Percentiles rank a stretch among this genome's conserved stretches.
phyloP scores from a whole-genome alignment of 1,140 invertebrate genomes.

The Gonatopus flavifemur region DNA sequence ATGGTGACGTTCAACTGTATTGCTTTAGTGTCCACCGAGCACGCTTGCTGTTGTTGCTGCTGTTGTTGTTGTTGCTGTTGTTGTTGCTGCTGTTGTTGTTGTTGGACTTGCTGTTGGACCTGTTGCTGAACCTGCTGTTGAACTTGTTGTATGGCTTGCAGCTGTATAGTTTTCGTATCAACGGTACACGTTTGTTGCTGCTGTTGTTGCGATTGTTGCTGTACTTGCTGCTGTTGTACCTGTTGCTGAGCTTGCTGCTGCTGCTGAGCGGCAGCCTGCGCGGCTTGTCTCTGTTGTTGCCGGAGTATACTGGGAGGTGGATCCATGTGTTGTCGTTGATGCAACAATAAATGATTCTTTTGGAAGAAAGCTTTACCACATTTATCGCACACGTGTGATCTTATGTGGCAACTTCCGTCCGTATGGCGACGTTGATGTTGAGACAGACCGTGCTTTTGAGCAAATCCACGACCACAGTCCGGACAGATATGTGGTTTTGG shows the following conservation, averaged over 20 bases:
- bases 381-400: slow-evolving; percentile 78
- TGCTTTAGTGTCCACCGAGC: slow-evolving; percentile 55
- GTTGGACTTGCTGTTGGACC: slow-evolving; percentile 41
- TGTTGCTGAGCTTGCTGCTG: slow-evolving; percentile 40
- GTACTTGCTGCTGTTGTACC: slow-evolving; percentile 32
- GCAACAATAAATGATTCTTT: slow-evolving; percentile 78
- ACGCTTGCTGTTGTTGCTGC: slow-evolving; percentile 50
- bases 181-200: slow-evolving; percentile 43
- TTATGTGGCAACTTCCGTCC: slow-evolving; percentile 76
- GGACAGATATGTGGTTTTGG: slow-evolving; percentile 81
- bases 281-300: slow-evolving; percentile 58
- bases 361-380: slow-evolving; percentile 88
- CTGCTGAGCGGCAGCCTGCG: slow-evolving; percentile 52
- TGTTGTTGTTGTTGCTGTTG: slow-evolving; percentile 53
- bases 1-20: slow-evolving; percentile 58
- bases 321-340: slow-evolving; percentile 81
- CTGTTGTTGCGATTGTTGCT: slow-evolving; percentile 36
- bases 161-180: slow-evolving; percentile 37
- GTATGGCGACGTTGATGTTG: slow-evolving; percentile 76
- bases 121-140: slow-evolving; percentile 40
- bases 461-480: slow-evolving; percentile 82
- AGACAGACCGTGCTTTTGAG: slow-evolving; percentile 76
- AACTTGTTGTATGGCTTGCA: slow-evolving; percentile 37
- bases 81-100: slow-evolving; percentile 43
- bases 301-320: slow-evolving; percentile 60